Conservation (phyloP, 2,113 vertebrate genomes). For the Pygoscelis antarcticus region DNA sequence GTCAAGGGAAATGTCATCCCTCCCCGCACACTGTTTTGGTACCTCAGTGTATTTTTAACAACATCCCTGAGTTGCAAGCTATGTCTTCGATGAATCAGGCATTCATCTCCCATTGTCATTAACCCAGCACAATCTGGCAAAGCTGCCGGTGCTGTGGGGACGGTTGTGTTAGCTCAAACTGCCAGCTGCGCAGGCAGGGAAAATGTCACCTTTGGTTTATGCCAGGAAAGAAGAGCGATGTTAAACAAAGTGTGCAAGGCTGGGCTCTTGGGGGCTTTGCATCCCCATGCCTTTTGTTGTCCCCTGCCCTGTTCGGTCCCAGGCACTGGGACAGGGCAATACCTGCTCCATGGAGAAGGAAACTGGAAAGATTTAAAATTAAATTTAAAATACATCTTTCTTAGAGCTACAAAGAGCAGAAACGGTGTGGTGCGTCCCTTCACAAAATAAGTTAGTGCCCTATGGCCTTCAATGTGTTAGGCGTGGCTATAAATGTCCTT, state of each 20-base stretch:
- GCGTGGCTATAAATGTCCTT: neutral
- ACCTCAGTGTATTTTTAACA: neutral
- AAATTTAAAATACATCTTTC: neutral
- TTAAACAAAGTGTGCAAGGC: accelerated
- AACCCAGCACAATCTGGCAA: neutral
- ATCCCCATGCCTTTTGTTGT: accelerated
- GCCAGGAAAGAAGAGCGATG: accelerated
- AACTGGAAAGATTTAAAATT: neutral
- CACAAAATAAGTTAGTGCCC: accelerated
- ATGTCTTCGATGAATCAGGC: neutral
- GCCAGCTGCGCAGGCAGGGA: neutral
- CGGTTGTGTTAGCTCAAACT: neutral
- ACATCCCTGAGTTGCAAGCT: neutral
- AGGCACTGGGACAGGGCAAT: accelerated
- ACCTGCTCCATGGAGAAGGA: neutral
- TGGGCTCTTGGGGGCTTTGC: accelerated
- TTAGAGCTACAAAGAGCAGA: no score
- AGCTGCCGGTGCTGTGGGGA: neutral
- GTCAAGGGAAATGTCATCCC: neutral
- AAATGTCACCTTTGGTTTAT: neutral
- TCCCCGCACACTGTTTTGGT: neutral
- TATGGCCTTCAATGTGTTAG: accelerated
- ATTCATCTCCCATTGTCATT: neutral
- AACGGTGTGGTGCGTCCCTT: accelerated
- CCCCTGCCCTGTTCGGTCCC: accelerated